Evolutionary conservation across 2,113 vertebrate genomes (phyloP), one percentile per base, ranked within the genome.

Genomic region (Cynoglossus semilaevis): DNA sequence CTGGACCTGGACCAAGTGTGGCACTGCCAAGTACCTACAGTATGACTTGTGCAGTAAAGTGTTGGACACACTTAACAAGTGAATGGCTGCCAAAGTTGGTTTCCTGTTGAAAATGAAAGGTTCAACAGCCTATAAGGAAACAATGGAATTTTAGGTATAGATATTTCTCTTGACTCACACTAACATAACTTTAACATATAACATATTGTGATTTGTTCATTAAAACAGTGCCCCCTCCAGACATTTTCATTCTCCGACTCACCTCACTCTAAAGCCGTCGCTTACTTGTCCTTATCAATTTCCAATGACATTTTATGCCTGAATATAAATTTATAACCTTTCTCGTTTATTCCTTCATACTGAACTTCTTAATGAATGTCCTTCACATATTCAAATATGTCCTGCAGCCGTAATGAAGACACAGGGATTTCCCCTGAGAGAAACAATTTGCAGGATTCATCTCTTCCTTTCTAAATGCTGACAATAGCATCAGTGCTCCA

Each of bases 351-450:
- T 82, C 67, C 77, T 76, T 74, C 60, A 48, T 38, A 62, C 64
- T 62, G 62, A 80, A 87, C 76, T 74, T 78, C 74, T 73, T 85
- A 82, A 87, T 86, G 78, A 85, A 81, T 35, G 72, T 76, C 87
- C 83, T 86, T 86, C 83, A 75, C 69, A 79, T 83, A 87, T 88
- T 86, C 79, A 85, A 85, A 87, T 82, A 41, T 64, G 60, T 50
- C 81, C 71, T 58, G 45, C 59, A 77, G 73, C 59, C 67, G 52
- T 85, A 86, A 86, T 87, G 82, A 82, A 88, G 80, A 85, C 82
- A 66, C 72, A n/a, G 43, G 82, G 58, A 87, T 84, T 81, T 78
- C 85, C 82, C 85, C 44, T 0, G 80, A 73, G 85, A 62, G 14
- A 1, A 50, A 48, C 72, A 73, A 63, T 84, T 82, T 79, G 76